Base-by-base conservation (phyloP, 2,888 invertebrate genomes). In the Dolichomitus sp. region DNA sequence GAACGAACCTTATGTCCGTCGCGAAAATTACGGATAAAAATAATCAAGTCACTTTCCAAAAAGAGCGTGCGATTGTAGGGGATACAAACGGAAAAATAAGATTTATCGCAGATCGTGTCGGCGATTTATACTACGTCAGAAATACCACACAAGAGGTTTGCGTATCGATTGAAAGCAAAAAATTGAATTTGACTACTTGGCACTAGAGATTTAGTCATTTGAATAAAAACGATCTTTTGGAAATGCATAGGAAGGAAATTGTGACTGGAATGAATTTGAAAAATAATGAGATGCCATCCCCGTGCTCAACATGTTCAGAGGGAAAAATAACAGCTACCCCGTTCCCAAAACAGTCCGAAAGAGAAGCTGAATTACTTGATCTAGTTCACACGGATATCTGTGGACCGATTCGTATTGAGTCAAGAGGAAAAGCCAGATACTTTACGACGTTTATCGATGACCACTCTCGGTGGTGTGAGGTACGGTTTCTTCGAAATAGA, bases 1-100 rank as follows among this genome's bases (percentile, higher is more conserved):
- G 83, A n/a, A 86, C 87, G 0, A 86, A 87, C 42, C 66, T 85
- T 0, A 33, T 86, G 17, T 87, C 86, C 0, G 75, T 87, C 0
- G 74, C 84, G 0, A 87, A 86, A 68, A 83, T 87, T 6, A 83
- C 84, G 5, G 83, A 85, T 52, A 73, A 74, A 9, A 73, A 52
- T 3, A 59, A 81, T 61, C 33, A 73, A 0, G 83, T 85, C 0
- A 77, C 48, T 9, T 87, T 86, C 52, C 63, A 52, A 6, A 75
- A 73, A 57, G 52, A 69, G 9, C 14, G 37, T 1, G 87, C 85
- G 0, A 14, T 40, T 7, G 77, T 85, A 11, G 42, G 11, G 30
- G 84, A 85, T 27, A 86, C 17, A 23, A 23, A 23, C 23, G 23
- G 23, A 23, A 23, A 23, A 23, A 23, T 23, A 23, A 23, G 2